Evolutionary conservation across 2,888 invertebrate species (phyloP).

Genomic region (Hyposoter didymator): DNA sequence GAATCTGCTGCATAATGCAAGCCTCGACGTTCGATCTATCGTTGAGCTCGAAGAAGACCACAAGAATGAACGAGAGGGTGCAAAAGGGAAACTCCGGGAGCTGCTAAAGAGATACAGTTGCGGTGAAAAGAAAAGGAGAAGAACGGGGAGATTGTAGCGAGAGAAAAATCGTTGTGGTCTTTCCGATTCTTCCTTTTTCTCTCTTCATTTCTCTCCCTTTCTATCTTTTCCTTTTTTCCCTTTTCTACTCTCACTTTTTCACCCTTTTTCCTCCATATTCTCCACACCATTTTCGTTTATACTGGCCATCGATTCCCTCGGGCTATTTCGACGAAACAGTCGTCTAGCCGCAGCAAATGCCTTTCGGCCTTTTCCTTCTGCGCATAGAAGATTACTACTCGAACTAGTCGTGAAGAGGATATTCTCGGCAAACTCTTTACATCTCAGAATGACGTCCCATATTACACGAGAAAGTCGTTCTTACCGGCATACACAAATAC

Average conservation of each 20-base stretch:
- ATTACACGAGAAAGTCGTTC: constrained; percentile 33
- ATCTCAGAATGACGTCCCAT: constrained; percentile 5
- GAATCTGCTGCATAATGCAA: constrained; percentile 69
- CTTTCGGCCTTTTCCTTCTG: constrained; percentile 49
- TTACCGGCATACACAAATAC: neutral
- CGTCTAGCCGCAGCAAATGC: constrained; percentile 46
- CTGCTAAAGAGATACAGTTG: constrained; percentile 52
- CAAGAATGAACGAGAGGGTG: constrained; percentile 21
- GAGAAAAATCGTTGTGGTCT: constrained; percentile 62
- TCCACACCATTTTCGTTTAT: constrained; percentile 47
- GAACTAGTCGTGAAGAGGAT: constrained; percentile 27
- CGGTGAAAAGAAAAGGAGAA: constrained; percentile 30
- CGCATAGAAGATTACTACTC: constrained; percentile 11
- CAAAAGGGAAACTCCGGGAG: constrained; percentile 35
- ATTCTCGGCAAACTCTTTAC: constrained; percentile 12
- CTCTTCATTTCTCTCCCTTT: constrained; percentile 24
- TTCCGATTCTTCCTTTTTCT: constrained; percentile 38
- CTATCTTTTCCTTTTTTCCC: too few species aligned
- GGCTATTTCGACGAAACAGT: constrained; percentile 54
- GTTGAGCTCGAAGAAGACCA: constrained; percentile 48
- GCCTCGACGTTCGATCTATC: constrained; percentile 66
- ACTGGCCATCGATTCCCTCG: constrained; percentile 61
- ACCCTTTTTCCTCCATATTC: constrained; percentile 10
- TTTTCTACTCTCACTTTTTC: neutral
- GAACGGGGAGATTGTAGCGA: constrained; percentile 35